Evolutionary conservation across 2,113 vertebrate genomes (phyloP).

Genomic region (Amblyopsis rosae): DNA sequence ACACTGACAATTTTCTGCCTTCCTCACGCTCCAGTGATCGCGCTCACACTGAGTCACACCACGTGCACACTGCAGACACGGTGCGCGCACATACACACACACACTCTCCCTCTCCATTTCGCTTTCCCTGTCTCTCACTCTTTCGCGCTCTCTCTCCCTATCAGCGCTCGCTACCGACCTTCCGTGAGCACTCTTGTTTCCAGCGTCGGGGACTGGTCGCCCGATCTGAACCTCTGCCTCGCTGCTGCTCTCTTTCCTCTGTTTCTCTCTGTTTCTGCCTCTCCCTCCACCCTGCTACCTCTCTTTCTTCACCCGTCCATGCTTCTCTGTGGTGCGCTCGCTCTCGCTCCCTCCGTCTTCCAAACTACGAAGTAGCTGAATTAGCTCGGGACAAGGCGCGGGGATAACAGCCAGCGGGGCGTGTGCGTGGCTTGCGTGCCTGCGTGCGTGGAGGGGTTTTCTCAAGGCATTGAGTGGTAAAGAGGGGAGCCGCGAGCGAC

Average conservation of each 20-base stretch:
- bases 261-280: neutral
- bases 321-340: neutral
- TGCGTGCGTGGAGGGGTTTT: conserved; percentile 61
- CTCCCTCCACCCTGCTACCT: neutral
- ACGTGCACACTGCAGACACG: conserved; percentile 21
- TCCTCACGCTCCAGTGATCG: conserved; percentile 54
- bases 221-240: neutral
- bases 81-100: conserved; percentile 51
- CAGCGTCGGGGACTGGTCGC: neutral
- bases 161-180: neutral
- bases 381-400: conserved; percentile 66
- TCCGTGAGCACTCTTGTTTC: neutral
- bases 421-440: conserved; percentile 77
- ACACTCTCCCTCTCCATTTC: conserved; percentile 3
- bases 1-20: conserved; percentile 54
- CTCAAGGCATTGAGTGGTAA: neutral
- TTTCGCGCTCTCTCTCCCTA: conserved; percentile 5
- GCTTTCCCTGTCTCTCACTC: neutral
- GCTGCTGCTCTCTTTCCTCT: neutral
- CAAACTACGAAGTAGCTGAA: conserved; percentile 25
- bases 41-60: conserved; percentile 40
- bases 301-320: conserved; percentile 3
- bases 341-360: neutral
- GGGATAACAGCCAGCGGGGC: conserved; percentile 28
- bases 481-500: conserved; percentile 43